Base-by-base conservation (phyloP, 2,888 invertebrate genomes). In the Criorhina ranunculi region DNA sequence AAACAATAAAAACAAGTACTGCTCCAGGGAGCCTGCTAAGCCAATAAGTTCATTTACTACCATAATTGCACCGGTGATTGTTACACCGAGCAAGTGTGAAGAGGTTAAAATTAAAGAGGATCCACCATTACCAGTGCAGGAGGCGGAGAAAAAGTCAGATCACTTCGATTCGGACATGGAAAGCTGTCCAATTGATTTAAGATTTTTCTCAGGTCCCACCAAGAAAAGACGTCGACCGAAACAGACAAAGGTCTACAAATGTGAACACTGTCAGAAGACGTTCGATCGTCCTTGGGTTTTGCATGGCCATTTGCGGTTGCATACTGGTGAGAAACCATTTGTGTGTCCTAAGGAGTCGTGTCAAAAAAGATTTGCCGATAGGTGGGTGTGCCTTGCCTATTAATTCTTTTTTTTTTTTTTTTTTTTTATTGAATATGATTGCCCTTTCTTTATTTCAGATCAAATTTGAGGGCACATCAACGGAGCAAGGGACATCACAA, bases 221-320 rank as follows among this genome's bases (percentile, higher is more conserved):
- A 88, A 86, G 9, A 88, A 87, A 35, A 85, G 87, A 2, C 82
- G 86, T 5, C 88, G 88, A 12, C 60, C 75, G 7, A 89, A 87
- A 31, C 88, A 88, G 35, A 82, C 87, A 8, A 89, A 89, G 67
- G 78, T 66, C 5, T 89, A 89, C 66, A 87, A 87, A 9, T 91
- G 91, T 80, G 87, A 80, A 1, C 88, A 88, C 15, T 95, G 95
- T 88, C 93, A 93, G 0, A 95, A 95, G 89, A 93, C 93, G 8
- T 95, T 95, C 90, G 94, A 95, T 90, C 92, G 95, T 5, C 95
- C 95, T 6, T 95, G 95, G 95, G 95, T 95, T 35, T 90, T 95
- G 57, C 94, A 94, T 88, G 95, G 95, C 0, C 95, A 95, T 88
- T 90, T 94, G 86, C 92, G 95, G 0, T 92, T 95, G 4, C 95